phyloP scores from a whole-genome alignment of 2,888 invertebrate genomes.

The Spilarctia lutea region DNA sequence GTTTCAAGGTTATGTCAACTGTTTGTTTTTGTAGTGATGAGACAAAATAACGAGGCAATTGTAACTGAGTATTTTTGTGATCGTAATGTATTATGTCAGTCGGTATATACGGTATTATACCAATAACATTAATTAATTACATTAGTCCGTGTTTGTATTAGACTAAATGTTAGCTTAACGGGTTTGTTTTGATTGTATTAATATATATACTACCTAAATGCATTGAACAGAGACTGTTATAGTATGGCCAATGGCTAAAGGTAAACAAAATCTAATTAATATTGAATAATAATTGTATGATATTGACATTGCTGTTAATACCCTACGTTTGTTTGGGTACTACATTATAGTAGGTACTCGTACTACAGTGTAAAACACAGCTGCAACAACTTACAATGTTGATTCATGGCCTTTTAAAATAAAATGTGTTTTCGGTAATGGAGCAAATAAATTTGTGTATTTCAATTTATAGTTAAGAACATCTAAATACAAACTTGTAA shows the following conservation, averaged over 20 bases:
- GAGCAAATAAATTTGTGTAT: neutral
- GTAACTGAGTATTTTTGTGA: too few species aligned
- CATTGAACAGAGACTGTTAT: conserved; percentile 4
- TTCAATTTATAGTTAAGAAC: neutral
- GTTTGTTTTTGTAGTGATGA: too few species aligned
- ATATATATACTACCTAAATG: neutral
- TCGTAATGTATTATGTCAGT: too few species aligned
- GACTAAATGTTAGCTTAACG: conserved; percentile 9
- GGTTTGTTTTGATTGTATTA: conserved; percentile 12
- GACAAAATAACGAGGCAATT: too few species aligned
- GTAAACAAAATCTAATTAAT: conserved; percentile 12
- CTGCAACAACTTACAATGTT: neutral
- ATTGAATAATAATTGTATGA: neutral
- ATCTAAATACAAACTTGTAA: too few species aligned
- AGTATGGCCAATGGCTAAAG: neutral
- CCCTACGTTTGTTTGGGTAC: neutral
- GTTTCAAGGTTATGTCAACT: too few species aligned
- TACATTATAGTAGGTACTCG: too few species aligned
- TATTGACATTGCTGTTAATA: conserved; percentile 2
- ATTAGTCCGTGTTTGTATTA: neutral
- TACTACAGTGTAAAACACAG: neutral
- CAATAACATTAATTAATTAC: neutral
- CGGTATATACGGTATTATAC: too few species aligned
- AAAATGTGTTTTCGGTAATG: neutral
- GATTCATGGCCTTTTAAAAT: neutral